Evolutionary conservation across 2,888 invertebrate species (phyloP).

Genomic region (Pachycephus smyrnensis): DNA sequence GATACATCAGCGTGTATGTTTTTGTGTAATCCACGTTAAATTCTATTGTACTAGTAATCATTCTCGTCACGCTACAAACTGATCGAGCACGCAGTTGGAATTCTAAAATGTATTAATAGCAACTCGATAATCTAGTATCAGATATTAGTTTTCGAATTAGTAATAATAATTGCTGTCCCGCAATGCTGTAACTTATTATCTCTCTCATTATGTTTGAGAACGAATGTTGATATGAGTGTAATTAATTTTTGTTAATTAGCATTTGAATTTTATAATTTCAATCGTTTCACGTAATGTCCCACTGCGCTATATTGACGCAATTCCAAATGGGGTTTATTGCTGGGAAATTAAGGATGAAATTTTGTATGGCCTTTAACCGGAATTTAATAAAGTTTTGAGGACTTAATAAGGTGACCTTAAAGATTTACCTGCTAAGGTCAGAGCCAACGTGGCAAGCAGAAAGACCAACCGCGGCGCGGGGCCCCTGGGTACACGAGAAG

Average conservation of each 20-base stretch:
- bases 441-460: conserved; percentile 64
- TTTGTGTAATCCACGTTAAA: neutral
- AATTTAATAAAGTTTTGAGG: no score
- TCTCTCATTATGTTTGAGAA: neutral
- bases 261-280: no score
- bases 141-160: neutral
- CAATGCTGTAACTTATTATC: neutral
- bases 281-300: no score
- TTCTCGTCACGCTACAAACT: neutral
- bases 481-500: conserved; percentile 58
- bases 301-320: no score
- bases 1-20: neutral
- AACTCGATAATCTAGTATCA: neutral
- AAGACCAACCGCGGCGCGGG: conserved; percentile 64
- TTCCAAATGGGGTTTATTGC: no score
- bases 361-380: no score
- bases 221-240: no score
- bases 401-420: no score
- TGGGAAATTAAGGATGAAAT: no score
- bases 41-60: neutral
- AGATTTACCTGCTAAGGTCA: conserved; percentile 58
- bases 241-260: no score
- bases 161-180: neutral
- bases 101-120: neutral
- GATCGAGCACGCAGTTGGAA: neutral